Percentiles rank a stretch among this genome's conserved stretches.
These are phyloP conservation scores for Argyresthia albistria DNA, from an alignment of 2,888 invertebrate species.

Conservation along the genomic window DNA sequence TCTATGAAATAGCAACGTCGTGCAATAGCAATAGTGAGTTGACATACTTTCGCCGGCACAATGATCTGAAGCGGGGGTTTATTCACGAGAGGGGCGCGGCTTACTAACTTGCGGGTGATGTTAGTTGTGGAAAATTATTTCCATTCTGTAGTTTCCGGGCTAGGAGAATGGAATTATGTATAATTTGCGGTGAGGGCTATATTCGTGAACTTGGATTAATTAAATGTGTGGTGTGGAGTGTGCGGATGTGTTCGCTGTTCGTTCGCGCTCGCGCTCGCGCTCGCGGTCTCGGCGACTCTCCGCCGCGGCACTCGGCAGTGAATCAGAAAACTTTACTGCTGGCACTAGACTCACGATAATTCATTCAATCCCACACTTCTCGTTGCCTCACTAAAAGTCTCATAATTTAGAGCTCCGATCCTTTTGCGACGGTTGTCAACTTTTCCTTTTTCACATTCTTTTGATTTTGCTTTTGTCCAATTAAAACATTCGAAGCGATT, in stretches of 20 bases:
- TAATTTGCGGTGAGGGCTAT: background rate
- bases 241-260: background rate
- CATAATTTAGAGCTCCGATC: too few relatives aligned
- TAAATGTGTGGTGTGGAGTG: background rate
- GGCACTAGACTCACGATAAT: background rate
- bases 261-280: background rate
- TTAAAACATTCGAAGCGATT: too few relatives aligned
- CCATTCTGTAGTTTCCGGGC: background rate
- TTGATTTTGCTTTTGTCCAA: too few relatives aligned
- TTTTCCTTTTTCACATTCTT: too few relatives aligned
- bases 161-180: background rate
- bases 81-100: background rate
- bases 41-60: background rate
- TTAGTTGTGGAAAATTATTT: background rate
- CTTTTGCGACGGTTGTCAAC: too few relatives aligned
- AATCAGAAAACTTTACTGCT: constrained; percentile 1
- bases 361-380: constrained; percentile 1
- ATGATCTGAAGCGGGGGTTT: background rate
- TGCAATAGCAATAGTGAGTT: too few relatives aligned
- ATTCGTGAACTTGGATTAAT: background rate
- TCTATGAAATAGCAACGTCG: background rate
- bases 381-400: background rate
- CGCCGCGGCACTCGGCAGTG: background rate
- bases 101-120: background rate
- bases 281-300: background rate